Base-by-base conservation (phyloP, 30 jellyfish, hydroid and myxozoan species). In the Aurelia aurita complex sp. Pacific region DNA sequence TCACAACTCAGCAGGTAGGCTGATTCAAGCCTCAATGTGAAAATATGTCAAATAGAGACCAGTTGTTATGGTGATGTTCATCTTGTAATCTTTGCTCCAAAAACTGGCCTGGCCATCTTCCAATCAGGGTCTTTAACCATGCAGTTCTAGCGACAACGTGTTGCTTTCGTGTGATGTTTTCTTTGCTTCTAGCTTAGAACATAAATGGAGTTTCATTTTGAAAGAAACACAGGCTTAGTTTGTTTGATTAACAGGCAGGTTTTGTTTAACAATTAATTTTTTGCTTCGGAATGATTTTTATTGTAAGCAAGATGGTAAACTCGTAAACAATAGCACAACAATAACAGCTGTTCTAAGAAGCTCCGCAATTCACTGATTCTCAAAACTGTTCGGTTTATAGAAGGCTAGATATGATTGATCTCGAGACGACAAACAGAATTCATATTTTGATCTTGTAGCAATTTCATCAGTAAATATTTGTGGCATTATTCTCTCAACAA, bases 11-110 rank as follows among this genome's bases (percentile, higher is more conserved):
- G 77, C 85, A 59, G 92, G 92, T 83, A 74, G 86, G 35, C 80
- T 73, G 78, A 83, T 83, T 83, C 67, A 72, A 9, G 80, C 69
- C 92, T 83, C 85, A 83, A 83, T 83, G 85, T 70, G 85, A 61
- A 83, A 83, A 83, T 83, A 83, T 83, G 92, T 52, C 71, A 53
- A 36, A 71, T 33, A 2, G 55, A 83, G 62, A 62, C 92, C 38
- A 46, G 85, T 74, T 54, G 85, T 54, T 74, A 74, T 46, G 85
- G 85, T 6, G 32, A 14, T 72, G 69, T 74, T 53, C 60, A 71
- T 23, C 55, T 74, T 11, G 34, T 74, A 64, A 18, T 74, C 85
- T 52, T 19, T 61, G 70, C 70, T 61, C 32, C 32, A 61, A 4
- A 23, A 10, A 67, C 50, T 23, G 50, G 14, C n/a, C 50, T 34